Base-by-base conservation (phyloP, 2,113 vertebrate species). In the Sakesphorus luctuosus region DNA sequence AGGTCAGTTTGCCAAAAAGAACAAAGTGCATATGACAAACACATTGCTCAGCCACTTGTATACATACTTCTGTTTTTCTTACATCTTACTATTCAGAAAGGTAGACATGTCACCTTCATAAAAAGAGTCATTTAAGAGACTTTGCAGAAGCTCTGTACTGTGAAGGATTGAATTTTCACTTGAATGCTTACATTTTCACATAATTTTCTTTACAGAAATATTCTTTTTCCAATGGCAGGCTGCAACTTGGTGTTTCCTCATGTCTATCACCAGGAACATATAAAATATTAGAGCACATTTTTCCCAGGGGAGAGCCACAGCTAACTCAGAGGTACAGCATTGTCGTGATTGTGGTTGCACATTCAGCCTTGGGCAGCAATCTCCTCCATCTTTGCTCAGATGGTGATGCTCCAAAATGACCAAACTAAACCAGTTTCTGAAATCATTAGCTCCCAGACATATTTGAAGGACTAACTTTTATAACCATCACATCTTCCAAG, bases 131-230 rank as follows among this genome's bases (percentile, higher is more conserved):
- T 99, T 98, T 98, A 98, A 98, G 98, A 98, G 97, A 98, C 98
- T 98, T 98, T 78, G 28, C 97, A 97, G 97, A 97, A 88, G 96
- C 97, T 98, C 96, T 98, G 97, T 98, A 97, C 98, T 98, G 98
- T 98, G 98, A 98, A 98, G 97, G 98, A 98, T 97, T 98, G 98
- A 97, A 98, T 98, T 99, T 98, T 98, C 98, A 98, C 97, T 97
- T 97, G 97, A 98, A 98, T 98, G 97, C 96, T 95, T 98, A 97
- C 96, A 98, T 98, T 98, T 98, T 98, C 96, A 97, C 91, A 91
- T 97, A 85, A 92, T 97, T 98, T 97, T 97, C 93, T 96, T 97
- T 97, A 91, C 84, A 97, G 95, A 97, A 98, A 93, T 94, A 97
- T 94, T 98, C 35, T 14, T 13, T 13, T 38, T 94, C 97, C 92